These are phyloP conservation scores for Tipula helvola DNA, from an alignment of 2,888 invertebrate genomes.

Conservation along the genomic window DNA sequence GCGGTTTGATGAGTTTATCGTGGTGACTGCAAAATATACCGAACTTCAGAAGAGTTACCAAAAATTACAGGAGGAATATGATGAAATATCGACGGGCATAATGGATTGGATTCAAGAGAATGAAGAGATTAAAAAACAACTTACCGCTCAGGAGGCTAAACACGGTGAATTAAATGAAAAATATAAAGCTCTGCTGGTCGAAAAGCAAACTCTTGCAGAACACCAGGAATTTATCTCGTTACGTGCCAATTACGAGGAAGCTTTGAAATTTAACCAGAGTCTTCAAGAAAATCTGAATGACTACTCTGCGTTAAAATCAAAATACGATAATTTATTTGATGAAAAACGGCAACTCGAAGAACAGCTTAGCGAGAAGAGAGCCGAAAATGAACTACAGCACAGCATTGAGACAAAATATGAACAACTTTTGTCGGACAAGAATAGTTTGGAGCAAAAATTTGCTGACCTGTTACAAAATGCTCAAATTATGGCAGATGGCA, in stretches of 20 bases:
- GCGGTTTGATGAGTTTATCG: not conserved
- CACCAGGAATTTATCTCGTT: not conserved
- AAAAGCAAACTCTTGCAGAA: not conserved
- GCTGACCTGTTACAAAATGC: not conserved
- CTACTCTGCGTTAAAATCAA: not conserved
- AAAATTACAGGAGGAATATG: constrained; percentile 40
- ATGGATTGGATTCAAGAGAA: constrained; percentile 45
- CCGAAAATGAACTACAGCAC: not conserved
- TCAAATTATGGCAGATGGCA: not conserved
- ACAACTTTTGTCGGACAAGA: not conserved
- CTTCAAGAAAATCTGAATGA: not conserved
- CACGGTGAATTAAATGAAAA: not conserved
- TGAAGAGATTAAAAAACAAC: constrained; percentile 33
- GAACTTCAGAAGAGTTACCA: constrained; percentile 23
- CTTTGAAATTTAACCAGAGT: not conserved
- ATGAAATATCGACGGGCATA: constrained; percentile 42
- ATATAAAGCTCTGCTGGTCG: not conserved
- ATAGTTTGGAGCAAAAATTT: not conserved
- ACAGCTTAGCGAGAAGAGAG: not conserved
- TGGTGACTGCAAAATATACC: not conserved
- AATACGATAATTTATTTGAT: not conserved
- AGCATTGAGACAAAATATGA: not conserved
- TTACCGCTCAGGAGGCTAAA: not conserved
- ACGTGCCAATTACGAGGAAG: not conserved
- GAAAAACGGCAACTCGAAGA: not conserved